Evolutionary conservation across 64 coral and sea anemone species (phyloP).

Genomic region (Pocillopora verrucosa): DNA sequence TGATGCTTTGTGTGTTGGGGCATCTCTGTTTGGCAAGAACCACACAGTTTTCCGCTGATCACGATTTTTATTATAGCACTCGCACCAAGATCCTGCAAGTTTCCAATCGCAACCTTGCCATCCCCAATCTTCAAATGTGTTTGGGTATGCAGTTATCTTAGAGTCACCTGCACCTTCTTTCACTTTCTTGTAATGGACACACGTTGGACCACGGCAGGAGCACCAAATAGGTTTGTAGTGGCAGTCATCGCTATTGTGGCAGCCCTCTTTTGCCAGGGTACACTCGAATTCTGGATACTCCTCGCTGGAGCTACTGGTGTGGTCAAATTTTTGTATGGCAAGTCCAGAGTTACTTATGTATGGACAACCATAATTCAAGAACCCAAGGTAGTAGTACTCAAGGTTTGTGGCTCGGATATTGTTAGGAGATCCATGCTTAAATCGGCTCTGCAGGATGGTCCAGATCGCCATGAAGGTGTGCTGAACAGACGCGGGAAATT

Average conservation of each 20-base stretch:
- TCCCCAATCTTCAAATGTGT: neutral
- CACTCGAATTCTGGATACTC: slow-evolving; percentile 34
- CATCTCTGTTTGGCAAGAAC: neutral
- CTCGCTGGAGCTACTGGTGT: neutral
- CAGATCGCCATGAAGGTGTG: slow-evolving; percentile 23
- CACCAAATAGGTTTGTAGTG: slow-evolving; percentile 45
- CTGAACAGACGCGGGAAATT: neutral
- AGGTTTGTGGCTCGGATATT: slow-evolving; percentile 34
- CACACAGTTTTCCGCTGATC: no score
- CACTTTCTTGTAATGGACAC: slow-evolving; percentile 36
- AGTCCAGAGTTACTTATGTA: neutral
- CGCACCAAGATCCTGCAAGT: neutral
- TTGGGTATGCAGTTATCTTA: slow-evolving; percentile 3
- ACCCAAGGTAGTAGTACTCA: slow-evolving; percentile 44
- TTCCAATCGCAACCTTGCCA: slow-evolving; percentile 7
- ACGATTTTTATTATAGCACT: neutral
- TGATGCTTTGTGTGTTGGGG: neutral
- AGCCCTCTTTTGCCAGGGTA: slow-evolving; percentile 32
- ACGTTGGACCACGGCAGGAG: slow-evolving; percentile 19
- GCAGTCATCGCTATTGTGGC: slow-evolving; percentile 40
- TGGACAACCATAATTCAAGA: slow-evolving; percentile 30
- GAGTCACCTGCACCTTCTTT: slow-evolving; percentile 1
- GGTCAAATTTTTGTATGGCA: slow-evolving; percentile 19
- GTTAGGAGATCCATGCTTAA: neutral
- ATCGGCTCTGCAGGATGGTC: slow-evolving; percentile 29